Evolutionary conservation across 1,140 invertebrate genomes (phyloP), one percentile per base, ranked within the genome.

Genomic region (Anastrepha obliqua): DNA sequence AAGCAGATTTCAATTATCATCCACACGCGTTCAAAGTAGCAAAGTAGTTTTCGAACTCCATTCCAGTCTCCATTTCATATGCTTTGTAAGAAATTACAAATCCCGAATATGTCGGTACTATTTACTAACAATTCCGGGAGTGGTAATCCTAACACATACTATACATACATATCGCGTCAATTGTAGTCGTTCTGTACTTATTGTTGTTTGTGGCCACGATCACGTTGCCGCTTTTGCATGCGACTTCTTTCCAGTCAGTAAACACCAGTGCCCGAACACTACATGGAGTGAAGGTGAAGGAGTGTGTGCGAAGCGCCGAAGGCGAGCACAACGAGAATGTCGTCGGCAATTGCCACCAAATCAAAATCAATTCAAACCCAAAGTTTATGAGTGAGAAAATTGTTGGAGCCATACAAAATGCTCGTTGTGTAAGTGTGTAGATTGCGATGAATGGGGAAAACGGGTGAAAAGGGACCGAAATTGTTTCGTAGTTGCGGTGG

Each of bases 371-470:
- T 70, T 70, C 39, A 44, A 42, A 44, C 42, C 65, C 39, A 42
- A 70, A 70, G 60, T 62, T 62, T 62, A 62, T 62, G 60, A 62
- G 60, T 62, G 60, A 62, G 60, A 62, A 62, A 62, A 62, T 62
- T n/a, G 60, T 62, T 62, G 60, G 60, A 62, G 15, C 13, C 8
- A 42, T 70, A 11, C 39, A 70, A 70, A 55, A 70, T 4, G 39
- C 65, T 44, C 3, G 65, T 42, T 4, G 65, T 4, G 65, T 42
- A 70, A 70, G 1, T 44, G 39, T 42, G 42, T 2, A 3, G 65
- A 3, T 11, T 15, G 65, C 65, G 60, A 17, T 13, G 60, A 13
- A 70, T 8, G 11, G 29, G 65, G 29, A 0, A 29, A 29, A 29
- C 29, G 29, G 29, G 29, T 29, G 29, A 29, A 29, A 29, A 44